These are phyloP conservation scores for Volucella zonaria DNA, from an alignment of 2,888 invertebrate genomes.

Conservation along the genomic window DNA sequence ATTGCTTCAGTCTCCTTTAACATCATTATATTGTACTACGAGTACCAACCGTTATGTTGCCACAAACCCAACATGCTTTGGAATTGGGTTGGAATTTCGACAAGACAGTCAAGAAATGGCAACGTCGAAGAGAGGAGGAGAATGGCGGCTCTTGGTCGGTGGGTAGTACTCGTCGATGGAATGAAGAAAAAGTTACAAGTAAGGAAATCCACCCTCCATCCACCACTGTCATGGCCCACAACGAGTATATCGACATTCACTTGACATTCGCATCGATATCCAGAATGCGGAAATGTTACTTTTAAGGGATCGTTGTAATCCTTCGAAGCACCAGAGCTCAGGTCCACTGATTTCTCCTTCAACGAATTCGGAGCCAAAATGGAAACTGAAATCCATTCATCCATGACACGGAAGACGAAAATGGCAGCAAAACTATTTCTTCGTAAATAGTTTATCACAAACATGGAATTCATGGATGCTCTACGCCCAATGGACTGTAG, in stretches of 20 bases:
- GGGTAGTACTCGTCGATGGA: background rate
- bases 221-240: background rate
- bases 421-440: conserved; percentile 43
- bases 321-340: conserved; percentile 13
- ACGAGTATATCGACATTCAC: background rate
- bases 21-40: conserved; percentile 56
- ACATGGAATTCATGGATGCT: background rate
- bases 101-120: background rate
- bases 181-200: background rate
- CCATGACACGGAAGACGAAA: conserved; percentile 45
- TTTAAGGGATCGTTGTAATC: conserved; percentile 50
- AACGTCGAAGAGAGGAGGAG: background rate
- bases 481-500: no score
- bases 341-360: conserved; percentile 9
- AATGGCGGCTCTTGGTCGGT: background rate
- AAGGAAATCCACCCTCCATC: background rate
- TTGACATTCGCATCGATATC: conserved; percentile 55
- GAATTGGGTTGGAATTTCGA: conserved; percentile 22
- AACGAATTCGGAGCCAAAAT: conserved; percentile 8
- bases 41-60: conserved; percentile 44
- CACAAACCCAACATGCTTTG: conserved; percentile 60
- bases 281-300: conserved; percentile 56
- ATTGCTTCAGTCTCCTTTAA: conserved; percentile 32
- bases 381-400: conserved; percentile 32
- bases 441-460: conserved; percentile 49